Conservation (phyloP, 1,140 invertebrate genomes). For the Drosophila asahinai region DNA sequence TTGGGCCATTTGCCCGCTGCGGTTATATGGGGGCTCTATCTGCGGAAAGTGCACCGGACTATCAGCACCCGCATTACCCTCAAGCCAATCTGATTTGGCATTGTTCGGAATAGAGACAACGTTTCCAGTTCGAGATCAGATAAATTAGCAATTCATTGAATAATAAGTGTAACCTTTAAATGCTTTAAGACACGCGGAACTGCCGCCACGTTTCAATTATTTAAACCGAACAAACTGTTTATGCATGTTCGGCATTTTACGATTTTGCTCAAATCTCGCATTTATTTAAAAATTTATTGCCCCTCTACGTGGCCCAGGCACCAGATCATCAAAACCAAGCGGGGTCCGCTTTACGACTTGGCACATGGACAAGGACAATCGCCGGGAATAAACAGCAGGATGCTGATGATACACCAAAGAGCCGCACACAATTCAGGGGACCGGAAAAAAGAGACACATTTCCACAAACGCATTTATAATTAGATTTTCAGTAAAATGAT, state of each 20-base stretch:
- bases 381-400: constrained; percentile 20
- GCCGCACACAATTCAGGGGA: constrained; percentile 7
- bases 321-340: constrained; percentile 7
- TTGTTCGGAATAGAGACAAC: neutral
- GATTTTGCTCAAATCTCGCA: constrained; percentile 32
- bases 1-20: constrained; percentile 42
- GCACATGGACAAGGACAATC: constrained; percentile 27
- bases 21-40: constrained; percentile 25
- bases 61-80: constrained; percentile 29
- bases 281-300: constrained; percentile 56
- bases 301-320: constrained; percentile 11
- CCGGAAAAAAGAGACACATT: constrained; percentile 57
- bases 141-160: constrained; percentile 17
- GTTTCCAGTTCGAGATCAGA: constrained; percentile 1
- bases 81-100: neutral
- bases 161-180: constrained; percentile 7
- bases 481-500: constrained; percentile 76
- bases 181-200: constrained; percentile 18
- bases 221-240: constrained; percentile 36
- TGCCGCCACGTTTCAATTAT: constrained; percentile 35
- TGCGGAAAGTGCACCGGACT: constrained; percentile 22
- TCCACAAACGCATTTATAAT: constrained; percentile 74
- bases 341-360: constrained; percentile 34
- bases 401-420: constrained; percentile 20
- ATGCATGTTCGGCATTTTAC: constrained; percentile 37